A percentile compares a stretch with the other conserved stretches of the same genome.
These are phyloP conservation scores for Esperia sulphurella DNA, from an alignment of 2,888 invertebrate genomes.

Conservation along the genomic window DNA sequence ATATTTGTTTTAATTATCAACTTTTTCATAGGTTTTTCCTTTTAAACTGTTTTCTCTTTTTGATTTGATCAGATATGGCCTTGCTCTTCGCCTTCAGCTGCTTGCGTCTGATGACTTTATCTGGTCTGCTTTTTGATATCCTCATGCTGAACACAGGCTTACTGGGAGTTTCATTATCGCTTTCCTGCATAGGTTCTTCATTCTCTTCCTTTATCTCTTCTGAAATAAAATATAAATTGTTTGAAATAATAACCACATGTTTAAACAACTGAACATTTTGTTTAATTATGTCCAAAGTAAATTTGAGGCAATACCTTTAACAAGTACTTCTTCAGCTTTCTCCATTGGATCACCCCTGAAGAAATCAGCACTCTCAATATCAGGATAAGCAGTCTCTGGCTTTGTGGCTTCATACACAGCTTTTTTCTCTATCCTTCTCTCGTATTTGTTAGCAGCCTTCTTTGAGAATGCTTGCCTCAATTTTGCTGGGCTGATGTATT, in stretches of 20 bases:
- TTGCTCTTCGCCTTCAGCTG: constrained; percentile 70
- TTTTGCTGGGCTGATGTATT: constrained; percentile 94
- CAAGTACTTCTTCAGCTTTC: constrained; percentile 75
- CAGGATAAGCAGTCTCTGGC: constrained; percentile 85
- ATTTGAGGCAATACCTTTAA: constrained; percentile 49
- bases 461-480: constrained; percentile 85
- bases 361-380: constrained; percentile 86
- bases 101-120: constrained; percentile 69
- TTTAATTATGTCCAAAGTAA: not conserved
- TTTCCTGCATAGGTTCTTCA: constrained; percentile 31
- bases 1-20: constrained; percentile 26
- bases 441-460: constrained; percentile 86
- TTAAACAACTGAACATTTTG: not conserved
- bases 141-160: constrained; percentile 41
- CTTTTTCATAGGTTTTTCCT: constrained; percentile 51
- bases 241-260: not conserved
- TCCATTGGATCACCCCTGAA: constrained; percentile 83
- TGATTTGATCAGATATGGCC: constrained; percentile 67
- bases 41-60: constrained; percentile 63
- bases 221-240: constrained; percentile 25
- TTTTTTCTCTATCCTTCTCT: constrained; percentile 89
- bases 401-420: constrained; percentile 84
- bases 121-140: constrained; percentile 52
- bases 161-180: constrained; percentile 27
- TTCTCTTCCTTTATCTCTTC: constrained; percentile 40